Base-by-base conservation (phyloP, 2,797 vertebrate species). In the Darevskia mixta region DNA sequence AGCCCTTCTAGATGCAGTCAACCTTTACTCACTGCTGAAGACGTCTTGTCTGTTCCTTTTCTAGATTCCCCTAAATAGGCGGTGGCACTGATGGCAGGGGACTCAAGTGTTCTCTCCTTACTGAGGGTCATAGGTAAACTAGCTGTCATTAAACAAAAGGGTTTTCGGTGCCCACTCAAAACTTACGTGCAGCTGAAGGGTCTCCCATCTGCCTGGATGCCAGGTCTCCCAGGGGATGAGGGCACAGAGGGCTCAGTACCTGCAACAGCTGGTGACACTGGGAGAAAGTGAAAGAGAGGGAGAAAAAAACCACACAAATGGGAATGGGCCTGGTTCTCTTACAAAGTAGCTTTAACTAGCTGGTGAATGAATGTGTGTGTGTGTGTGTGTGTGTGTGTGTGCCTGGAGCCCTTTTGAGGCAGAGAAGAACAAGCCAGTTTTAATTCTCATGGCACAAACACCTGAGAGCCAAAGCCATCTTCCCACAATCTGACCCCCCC, bases 171-270 rank as follows among this genome's bases (percentile, higher is more conserved):
- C 38, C 7, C 35, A 32, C 9, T 9, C 73, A 86, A 77, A 67
- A 95, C 96, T 95, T 94, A 96, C 96, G 90, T 84, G 77, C 95
- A 96, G 88, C 94, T 90, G 73, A 95, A 95, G 11, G 94, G 94
- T 69, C 92, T 94, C 82, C 95, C 94, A 32, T 96, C 94, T 82
- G 94, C 94, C 49, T 94, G 95, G 2, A 95, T 85, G 23, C 95
- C 94, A 86, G 95, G 95, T 89, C 96, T 95, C 91, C 96, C 96
- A n/a, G 95, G 96, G 81, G 96, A 95, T 82, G 95, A 94, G 91
- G 96, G 95, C 92, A 96, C 95, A 1, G 96, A 95, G 43, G 96
- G 96, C 71, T 95, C 96, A 2, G 93, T 77, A 10, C 93, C 86
- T 77, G 95, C 94, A 86, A 93, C 94, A 67, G 92, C 96, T 94